phyloP scores from a whole-genome alignment of 1,140 invertebrate species.

The Rhynchophorus ferrugineus region DNA sequence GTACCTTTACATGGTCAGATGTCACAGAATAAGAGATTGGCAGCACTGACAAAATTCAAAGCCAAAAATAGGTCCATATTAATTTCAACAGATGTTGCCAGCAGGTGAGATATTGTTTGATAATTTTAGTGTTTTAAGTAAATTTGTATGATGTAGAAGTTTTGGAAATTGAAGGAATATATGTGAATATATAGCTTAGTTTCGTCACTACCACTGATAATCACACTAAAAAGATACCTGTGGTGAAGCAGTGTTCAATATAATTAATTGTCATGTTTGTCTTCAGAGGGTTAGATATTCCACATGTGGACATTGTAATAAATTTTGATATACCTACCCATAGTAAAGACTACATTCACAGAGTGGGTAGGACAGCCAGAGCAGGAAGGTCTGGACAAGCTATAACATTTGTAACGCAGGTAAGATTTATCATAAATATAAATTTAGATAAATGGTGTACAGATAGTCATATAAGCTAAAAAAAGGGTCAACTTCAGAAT shows the following conservation, averaged over 20 bases:
- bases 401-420: constrained; percentile 77
- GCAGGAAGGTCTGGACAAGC: constrained; percentile 82
- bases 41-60: constrained; percentile 89
- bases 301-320: constrained; percentile 94
- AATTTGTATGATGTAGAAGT: constrained; percentile 15
- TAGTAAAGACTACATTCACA: constrained; percentile 93
- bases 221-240: no score
- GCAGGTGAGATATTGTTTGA: constrained; percentile 53
- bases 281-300: constrained; percentile 89
- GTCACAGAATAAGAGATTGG: constrained; percentile 88
- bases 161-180: constrained; percentile 13
- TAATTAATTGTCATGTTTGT: constrained; percentile 1
- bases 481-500: constrained; percentile 4
- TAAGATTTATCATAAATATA: constrained; percentile 30
- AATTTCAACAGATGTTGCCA: constrained; percentile 97
- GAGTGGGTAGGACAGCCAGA: constrained; percentile 93
- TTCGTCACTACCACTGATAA: constrained; percentile 31
- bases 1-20: constrained; percentile 97
- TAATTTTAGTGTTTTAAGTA: constrained; percentile 5
- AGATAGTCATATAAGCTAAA: no score
- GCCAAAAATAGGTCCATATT: constrained; percentile 78
- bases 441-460: no score
- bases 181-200: constrained; percentile 11
- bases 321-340: constrained; percentile 97
- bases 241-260: no score